Evolutionary conservation across 1,140 invertebrate genomes (phyloP).

Genomic region (Lamellibrachia luymesi): DNA sequence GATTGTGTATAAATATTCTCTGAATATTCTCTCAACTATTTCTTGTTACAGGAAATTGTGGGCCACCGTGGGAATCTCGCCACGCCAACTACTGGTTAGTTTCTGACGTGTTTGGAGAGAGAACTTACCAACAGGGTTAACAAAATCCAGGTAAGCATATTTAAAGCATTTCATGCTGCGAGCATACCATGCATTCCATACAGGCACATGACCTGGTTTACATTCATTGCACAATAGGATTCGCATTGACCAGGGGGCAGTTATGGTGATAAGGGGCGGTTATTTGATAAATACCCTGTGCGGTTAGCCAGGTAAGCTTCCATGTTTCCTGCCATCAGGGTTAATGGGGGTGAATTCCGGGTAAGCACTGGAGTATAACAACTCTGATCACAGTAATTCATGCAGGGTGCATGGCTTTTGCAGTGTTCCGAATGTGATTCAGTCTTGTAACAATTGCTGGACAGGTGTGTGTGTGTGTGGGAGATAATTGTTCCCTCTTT

Average conservation of each 20-base stretch:
- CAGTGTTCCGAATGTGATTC: neutral
- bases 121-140: neutral
- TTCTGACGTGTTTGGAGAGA: neutral
- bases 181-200: neutral
- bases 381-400: neutral
- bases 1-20: neutral
- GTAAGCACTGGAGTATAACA: neutral
- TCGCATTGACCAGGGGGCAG: neutral
- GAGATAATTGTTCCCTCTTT: neutral
- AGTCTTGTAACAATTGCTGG: neutral
- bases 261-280: neutral
- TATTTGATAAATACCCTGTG: neutral
- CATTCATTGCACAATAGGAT: neutral
- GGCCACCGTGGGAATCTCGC: neutral
- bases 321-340: neutral
- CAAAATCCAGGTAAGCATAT: neutral
- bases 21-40: neutral
- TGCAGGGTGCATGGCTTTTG: neutral
- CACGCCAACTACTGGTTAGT: neutral
- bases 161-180: neutral
- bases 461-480: neutral
- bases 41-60: neutral
- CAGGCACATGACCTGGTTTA: neutral
- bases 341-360: neutral
- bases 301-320: neutral